phyloP scores from a whole-genome alignment of 2,797 vertebrate species.

The Takifugu ocellatus region DNA sequence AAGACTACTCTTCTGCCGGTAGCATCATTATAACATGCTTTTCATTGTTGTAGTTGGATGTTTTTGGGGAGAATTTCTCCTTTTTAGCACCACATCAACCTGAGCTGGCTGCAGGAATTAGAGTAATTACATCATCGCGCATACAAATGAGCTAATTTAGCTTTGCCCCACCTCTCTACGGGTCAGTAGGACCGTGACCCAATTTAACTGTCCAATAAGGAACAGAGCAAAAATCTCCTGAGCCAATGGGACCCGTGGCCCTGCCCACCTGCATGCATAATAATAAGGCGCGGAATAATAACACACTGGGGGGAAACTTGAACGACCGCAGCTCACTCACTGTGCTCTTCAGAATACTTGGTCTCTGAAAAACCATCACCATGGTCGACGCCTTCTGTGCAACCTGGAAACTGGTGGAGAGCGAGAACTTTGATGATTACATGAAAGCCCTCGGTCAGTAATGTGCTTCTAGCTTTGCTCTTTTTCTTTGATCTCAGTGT shows the following conservation, averaged over 20 bases:
- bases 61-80: background rate
- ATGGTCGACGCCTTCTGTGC: slow-evolving; percentile 94
- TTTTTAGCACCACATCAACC: background rate
- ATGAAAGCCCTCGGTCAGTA: slow-evolving; percentile 90
- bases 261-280: slow-evolving; percentile 53
- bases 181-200: slow-evolving; percentile 45
- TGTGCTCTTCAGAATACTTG: slow-evolving; percentile 38
- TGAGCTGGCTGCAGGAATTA: slow-evolving; percentile 12
- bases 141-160: slow-evolving; percentile 43
- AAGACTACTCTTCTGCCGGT: background rate
- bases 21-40: background rate
- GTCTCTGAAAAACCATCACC: slow-evolving; percentile 50
- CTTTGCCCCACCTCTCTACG: background rate
- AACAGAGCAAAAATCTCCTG: slow-evolving; percentile 43
- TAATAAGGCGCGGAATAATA: slow-evolving; percentile 48
- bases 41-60: background rate
- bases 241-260: slow-evolving; percentile 52
- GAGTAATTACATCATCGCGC: slow-evolving; percentile 47
- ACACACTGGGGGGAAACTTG: slow-evolving; percentile 25
- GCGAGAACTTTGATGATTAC: slow-evolving; percentile 92
- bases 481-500: background rate
- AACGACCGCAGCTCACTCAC: slow-evolving; percentile 35
- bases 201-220: slow-evolving; percentile 54
- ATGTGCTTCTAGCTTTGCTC: background rate
- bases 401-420: slow-evolving; percentile 90